Evolutionary conservation across 1,140 invertebrate species (phyloP), one percentile per base, ranked within the genome.

Genomic region (Periplaneta americana): DNA sequence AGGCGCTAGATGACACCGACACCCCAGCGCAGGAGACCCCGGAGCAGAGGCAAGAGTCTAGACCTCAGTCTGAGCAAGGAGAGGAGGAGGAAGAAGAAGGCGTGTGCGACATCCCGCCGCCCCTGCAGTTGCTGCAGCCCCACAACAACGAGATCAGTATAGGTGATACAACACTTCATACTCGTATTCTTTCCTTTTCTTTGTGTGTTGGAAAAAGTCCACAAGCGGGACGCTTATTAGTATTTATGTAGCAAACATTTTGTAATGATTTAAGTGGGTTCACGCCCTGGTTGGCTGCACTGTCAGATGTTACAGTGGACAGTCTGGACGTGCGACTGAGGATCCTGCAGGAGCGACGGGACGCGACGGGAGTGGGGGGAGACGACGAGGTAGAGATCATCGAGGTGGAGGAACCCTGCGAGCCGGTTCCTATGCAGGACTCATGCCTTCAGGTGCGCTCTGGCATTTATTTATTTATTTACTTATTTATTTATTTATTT

Each of bases 381-480:
- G 90, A 92, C 79, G 94, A 95, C 85, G 93, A 95, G 84, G 88
- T 95, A 83, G 95, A 96, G 89, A 95, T 96, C 83, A 94, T 95
- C 80, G 95, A 96, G 87, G 92, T 96, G 0, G 94, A 95, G 86
- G 95, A 96, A 88, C 92, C 92, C 1, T 88, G 93, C 82, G 94
- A 96, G 87, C 93, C 93, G 6, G 95, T 96, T 18, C 94, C 95
- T 22, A 96, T 93, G 90, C 93, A 94, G 87, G 95, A 96, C 85
- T 94, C 91, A 81, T 96, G 95, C 84, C 88, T 96, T 34, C 96
- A 97, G 89, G 88, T 89, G 83, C 78, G 82, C 83, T 22, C 66
- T 5, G 18, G 9, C 15, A 34, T 79, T 32, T 22, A 34, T 15
- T 75, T 32, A 34, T 75, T 75, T 32, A 1, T 75, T 5, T 15